Percentiles rank a stretch among this genome's conserved stretches.
Conservation (phyloP, 2,888 invertebrate species). For the Himalopsyche tibetana region DNA sequence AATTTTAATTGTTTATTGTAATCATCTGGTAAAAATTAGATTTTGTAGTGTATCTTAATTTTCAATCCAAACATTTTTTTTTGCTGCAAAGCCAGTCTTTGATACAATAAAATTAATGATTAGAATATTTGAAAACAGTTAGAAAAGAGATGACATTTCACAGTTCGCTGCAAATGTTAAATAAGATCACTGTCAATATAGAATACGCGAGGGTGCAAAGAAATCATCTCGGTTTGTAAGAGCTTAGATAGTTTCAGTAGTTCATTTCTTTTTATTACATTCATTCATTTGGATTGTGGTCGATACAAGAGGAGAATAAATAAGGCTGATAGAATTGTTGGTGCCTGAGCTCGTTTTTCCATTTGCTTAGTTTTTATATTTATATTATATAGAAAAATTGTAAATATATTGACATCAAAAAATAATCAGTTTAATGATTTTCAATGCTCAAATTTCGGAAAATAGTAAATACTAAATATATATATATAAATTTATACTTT, state of each 20-base stretch:
- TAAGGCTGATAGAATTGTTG: slow-evolving; percentile 57
- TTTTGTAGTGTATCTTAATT: too few species aligned
- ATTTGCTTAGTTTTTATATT: slow-evolving; percentile 55
- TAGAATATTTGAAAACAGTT: too few species aligned
- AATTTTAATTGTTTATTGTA: too few species aligned
- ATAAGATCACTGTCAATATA: too few species aligned
- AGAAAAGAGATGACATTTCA: too few species aligned
- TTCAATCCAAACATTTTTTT: too few species aligned
- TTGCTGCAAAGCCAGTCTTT: too few species aligned
- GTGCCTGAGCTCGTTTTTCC: slow-evolving; percentile 58
- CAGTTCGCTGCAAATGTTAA: too few species aligned
- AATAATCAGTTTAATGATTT: slow-evolving; percentile 44
- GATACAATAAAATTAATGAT: too few species aligned
- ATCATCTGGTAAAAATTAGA: too few species aligned
- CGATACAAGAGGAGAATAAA: slow-evolving; percentile 48
- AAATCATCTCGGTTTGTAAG: too few species aligned
- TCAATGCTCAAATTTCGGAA: slow-evolving; percentile 56
- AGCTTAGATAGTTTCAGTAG: neutral
- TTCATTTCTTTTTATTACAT: neutral
- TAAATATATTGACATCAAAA: slow-evolving; percentile 51
- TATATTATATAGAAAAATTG: slow-evolving; percentile 53
- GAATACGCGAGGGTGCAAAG: too few species aligned
- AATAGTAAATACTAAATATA: slow-evolving; percentile 36
- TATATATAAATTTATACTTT: slow-evolving; percentile 17
- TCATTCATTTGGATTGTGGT: slow-evolving; percentile 55